Conservation (phyloP, 2,888 invertebrate genomes). For the Pediacus dermestoides region DNA sequence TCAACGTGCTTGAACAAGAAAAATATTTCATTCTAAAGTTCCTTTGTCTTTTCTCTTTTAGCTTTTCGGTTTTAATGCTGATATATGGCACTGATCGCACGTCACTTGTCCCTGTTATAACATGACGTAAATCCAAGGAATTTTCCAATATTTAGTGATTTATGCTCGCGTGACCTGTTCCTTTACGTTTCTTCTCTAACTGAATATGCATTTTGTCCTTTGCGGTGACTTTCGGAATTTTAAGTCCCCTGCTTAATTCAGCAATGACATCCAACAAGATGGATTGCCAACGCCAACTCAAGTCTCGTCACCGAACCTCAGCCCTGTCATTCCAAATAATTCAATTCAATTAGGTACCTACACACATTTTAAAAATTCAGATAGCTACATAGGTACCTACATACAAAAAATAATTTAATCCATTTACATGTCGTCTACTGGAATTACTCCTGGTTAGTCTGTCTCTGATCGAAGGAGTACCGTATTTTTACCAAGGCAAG, state of each 20-base stretch:
- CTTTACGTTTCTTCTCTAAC: conserved; percentile 20
- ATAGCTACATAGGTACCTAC: too few relatives aligned
- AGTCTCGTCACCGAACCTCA: conserved; percentile 36
- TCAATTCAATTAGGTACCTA: conserved; percentile 22
- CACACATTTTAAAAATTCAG: not conserved
- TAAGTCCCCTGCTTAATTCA: conserved; percentile 35
- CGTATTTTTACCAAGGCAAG: conserved; percentile 26
- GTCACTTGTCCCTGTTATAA: conserved; percentile 28
- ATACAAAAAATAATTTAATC: conserved; percentile 2
- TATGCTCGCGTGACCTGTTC: conserved; percentile 33
- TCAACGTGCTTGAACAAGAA: conserved; percentile 45
- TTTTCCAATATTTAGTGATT: conserved; percentile 36
- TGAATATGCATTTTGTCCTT: conserved; percentile 34
- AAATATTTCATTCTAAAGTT: conserved; percentile 45
- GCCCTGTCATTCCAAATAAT: conserved; percentile 27
- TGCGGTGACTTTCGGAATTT: conserved; percentile 32
- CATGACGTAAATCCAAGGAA: conserved; percentile 28
- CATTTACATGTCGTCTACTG: conserved; percentile 2
- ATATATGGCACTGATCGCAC: conserved; percentile 33
- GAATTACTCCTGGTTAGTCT: not conserved
- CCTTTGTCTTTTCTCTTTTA: conserved; percentile 40
- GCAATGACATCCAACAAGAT: conserved; percentile 39
- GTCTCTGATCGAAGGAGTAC: conserved; percentile 14
- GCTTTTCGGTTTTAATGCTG: conserved; percentile 38
- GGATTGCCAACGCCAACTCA: conserved; percentile 37